Evolutionary conservation across 2,797 vertebrate species (phyloP), one percentile per base, ranked within the genome.

Genomic region (Helostoma temminkii): DNA sequence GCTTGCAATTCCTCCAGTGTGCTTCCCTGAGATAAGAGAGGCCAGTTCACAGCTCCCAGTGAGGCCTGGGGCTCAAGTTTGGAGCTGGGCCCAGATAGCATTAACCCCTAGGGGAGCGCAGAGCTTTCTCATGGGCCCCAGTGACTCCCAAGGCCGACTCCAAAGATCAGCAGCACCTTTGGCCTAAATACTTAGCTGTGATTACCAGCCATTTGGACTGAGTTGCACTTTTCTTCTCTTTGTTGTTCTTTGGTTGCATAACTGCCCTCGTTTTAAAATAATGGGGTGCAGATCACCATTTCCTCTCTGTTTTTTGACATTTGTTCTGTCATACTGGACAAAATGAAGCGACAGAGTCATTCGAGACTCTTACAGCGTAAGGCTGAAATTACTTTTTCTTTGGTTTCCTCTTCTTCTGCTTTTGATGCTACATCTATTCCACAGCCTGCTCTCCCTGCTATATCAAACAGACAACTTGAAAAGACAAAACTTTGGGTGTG

Each of bases 21-120:
- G 93, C 89, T 94, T 94, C 93, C 92, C 91, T 81, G 59, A 83
- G 93, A 93, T 95, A 94, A 93, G 91, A 83, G 50, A 58, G 64
- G 46, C 24, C 48, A 6, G 62, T 90, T 91, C 88, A 91, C 89
- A 92, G 80, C 81, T 77, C 89, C 87, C 48, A 32, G 45, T 2
- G 11, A 81, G 81, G 79, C 83, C 81, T 43, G 72, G 82, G 80
- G 56, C 85, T 88, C 1, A 47, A 85, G 80, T 84, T 82, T 88
- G 86, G 83, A 89, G 59, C 76, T 30, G n/a, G 83, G 89, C 80
- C 89, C 71, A 73, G 77, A 87, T 66, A 76, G 36, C 28, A 37
- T 57, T 32, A 28, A 43, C 78, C 74, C 71, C 74, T 57, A 9
- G 41, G 78, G 79, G 71, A 70, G 39, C 32, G 28, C 14, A 3